Evolutionary conservation across 2,113 vertebrate genomes (phyloP).

Genomic region (Poeciliopsis occidentalis): DNA sequence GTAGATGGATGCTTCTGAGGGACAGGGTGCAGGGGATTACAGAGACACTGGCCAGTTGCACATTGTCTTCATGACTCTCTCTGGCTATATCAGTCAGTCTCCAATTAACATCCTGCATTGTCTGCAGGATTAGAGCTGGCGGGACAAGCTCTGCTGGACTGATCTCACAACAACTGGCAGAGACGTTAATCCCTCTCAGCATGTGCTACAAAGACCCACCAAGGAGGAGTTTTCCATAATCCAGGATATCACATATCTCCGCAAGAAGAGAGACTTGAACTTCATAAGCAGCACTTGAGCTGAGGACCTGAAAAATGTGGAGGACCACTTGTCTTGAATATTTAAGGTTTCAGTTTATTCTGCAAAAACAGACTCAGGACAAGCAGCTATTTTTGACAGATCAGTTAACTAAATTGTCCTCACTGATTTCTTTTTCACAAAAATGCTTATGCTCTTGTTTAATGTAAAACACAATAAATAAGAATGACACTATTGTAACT

Average conservation of each 20-base stretch:
- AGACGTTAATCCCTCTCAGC: slow-evolving; percentile 62
- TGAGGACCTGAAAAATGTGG: slow-evolving; percentile 25
- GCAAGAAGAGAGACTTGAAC: slow-evolving; percentile 46
- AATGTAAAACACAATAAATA: too few species aligned
- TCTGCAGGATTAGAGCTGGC: slow-evolving; percentile 63
- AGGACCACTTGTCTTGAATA: slow-evolving; percentile 1
- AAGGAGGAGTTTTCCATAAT: slow-evolving; percentile 58
- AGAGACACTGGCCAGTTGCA: slow-evolving; percentile 40
- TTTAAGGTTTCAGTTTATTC: background rate
- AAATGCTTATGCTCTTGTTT: too few species aligned
- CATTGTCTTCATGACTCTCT: slow-evolving; percentile 57
- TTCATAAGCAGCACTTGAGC: slow-evolving; percentile 37
- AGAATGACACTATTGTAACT: too few species aligned
- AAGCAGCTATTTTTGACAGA: background rate
- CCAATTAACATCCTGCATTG: slow-evolving; percentile 69
- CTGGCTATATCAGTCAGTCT: slow-evolving; percentile 62
- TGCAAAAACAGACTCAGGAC: background rate
- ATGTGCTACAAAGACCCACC: slow-evolving; percentile 40
- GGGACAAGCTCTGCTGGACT: slow-evolving; percentile 31
- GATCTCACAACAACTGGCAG: slow-evolving; percentile 65
- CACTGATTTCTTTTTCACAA: background rate
- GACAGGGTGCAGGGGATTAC: slow-evolving; percentile 58
- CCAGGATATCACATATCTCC: slow-evolving; percentile 70
- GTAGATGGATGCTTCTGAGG: slow-evolving; percentile 55
- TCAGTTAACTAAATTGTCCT: background rate